phyloP scores from a whole-genome alignment of 2,797 vertebrate species.

The Novumbra hubbsi region DNA sequence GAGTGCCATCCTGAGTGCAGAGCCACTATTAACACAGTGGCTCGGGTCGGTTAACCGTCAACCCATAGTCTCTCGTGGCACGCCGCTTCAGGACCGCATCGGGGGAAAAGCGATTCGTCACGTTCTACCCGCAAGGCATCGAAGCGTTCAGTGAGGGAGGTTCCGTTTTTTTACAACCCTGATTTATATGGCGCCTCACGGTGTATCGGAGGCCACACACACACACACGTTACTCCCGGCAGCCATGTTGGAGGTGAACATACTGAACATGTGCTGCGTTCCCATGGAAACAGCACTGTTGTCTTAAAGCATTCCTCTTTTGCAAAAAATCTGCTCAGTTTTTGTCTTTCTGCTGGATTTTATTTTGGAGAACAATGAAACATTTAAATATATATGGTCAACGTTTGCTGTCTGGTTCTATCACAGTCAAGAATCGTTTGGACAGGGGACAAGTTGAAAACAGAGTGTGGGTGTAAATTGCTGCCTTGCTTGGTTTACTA shows the following conservation, averaged over 20 bases:
- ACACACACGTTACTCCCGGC: neutral
- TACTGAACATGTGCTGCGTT: no score
- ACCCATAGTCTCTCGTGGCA: conserved; percentile 22
- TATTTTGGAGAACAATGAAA: conserved; percentile 3
- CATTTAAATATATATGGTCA: neutral
- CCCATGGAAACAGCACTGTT: neutral
- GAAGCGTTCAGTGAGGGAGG: conserved; percentile 2
- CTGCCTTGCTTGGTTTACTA: conserved; percentile 7
- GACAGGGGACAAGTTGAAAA: conserved; percentile 4
- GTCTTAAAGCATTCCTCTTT: neutral
- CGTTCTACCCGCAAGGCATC: conserved; percentile 1
- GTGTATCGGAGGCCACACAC: conserved; percentile 24
- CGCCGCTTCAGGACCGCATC: neutral
- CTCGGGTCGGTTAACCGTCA: conserved; percentile 12
- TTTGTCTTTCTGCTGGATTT: conserved; percentile 14
- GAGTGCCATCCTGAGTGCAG: conserved; percentile 45
- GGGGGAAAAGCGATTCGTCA: conserved; percentile 4
- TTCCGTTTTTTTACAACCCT: conserved; percentile 29
- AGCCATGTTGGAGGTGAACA: neutral
- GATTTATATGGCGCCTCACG: conserved; percentile 15
- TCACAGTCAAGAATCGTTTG: conserved; percentile 10
- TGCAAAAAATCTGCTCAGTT: conserved; percentile 6
- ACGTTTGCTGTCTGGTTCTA: conserved; percentile 13
- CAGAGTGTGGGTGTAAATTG: neutral
- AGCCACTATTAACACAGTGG: conserved; percentile 30